Evolutionary conservation across 64 coral and sea anemone species (phyloP).

Genomic region (Montipora efflorescens): DNA sequence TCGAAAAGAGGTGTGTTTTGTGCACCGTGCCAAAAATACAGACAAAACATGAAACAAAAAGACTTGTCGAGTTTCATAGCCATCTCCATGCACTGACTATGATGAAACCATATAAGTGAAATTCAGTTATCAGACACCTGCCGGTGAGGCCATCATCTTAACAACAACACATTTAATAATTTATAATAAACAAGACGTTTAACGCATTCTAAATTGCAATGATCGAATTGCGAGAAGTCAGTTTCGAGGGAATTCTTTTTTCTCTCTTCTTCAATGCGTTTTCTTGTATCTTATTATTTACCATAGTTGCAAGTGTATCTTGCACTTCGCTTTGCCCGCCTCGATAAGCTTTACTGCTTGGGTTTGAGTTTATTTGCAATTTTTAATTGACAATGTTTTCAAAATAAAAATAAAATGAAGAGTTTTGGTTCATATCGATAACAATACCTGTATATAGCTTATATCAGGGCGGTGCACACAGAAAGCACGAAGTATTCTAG

Average conservation of each 20-base stretch:
- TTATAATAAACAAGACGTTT: not conserved
- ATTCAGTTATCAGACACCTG: not conserved
- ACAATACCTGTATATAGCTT: slow-evolving; percentile 69
- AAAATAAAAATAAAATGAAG: too few relatives aligned
- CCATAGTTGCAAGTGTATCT: too few relatives aligned
- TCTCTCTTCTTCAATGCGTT: not conserved
- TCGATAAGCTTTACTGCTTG: too few relatives aligned
- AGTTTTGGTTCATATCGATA: not conserved
- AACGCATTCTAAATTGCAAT: not conserved
- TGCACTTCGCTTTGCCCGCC: too few relatives aligned
- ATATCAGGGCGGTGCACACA: slow-evolving; percentile 59
- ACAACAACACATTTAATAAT: not conserved
- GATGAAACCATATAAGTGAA: too few relatives aligned
- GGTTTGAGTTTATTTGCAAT: too few relatives aligned
- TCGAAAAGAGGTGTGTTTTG: too few relatives aligned
- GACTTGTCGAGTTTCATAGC: too few relatives aligned
- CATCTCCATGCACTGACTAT: too few relatives aligned
- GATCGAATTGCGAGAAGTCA: not conserved
- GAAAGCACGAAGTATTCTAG: slow-evolving; percentile 66
- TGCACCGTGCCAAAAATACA: too few relatives aligned
- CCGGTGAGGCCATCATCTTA: not conserved
- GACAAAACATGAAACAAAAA: too few relatives aligned
- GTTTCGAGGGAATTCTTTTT: not conserved
- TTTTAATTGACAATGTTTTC: too few relatives aligned
- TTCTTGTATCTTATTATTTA: not conserved